Conservation (phyloP, 2,113 vertebrate genomes). For the Scartelaos histophorus region DNA sequence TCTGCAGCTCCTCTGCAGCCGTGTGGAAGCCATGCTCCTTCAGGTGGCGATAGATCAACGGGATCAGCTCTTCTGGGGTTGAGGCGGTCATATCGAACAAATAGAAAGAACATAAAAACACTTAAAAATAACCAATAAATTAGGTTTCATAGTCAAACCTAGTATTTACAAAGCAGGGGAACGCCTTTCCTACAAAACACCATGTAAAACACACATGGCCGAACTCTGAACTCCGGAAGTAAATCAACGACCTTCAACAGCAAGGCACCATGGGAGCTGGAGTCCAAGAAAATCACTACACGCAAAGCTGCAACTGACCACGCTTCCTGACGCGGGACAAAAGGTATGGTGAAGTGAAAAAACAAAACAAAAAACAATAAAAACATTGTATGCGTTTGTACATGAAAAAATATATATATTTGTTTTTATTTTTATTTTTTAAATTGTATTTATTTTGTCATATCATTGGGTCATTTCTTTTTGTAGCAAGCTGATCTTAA, state of each 20-base stretch:
- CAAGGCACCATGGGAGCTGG: slow-evolving; percentile 63
- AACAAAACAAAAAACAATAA: background rate
- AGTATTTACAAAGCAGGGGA: background rate
- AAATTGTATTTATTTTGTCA: too few species aligned
- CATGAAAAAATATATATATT: background rate
- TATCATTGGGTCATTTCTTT: too few species aligned
- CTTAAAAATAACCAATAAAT: background rate
- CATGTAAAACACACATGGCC: slow-evolving; percentile 46
- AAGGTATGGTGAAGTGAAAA: background rate
- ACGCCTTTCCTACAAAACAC: background rate
- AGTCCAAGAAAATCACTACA: background rate
- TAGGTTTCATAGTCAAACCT: slow-evolving; percentile 17
- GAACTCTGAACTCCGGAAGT: slow-evolving; percentile 58
- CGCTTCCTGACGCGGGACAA: background rate
- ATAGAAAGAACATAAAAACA: background rate
- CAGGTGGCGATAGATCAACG: slow-evolving; percentile 71
- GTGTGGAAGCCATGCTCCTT: slow-evolving; percentile 74
- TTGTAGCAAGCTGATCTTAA: too few species aligned
- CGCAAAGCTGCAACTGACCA: background rate
- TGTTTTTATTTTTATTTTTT: background rate
- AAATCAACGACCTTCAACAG: background rate
- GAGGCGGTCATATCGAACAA: slow-evolving; percentile 55
- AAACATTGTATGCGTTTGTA: background rate
- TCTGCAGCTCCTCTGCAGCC: slow-evolving; percentile 73
- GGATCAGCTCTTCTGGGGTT: slow-evolving; percentile 53